Percentiles rank a stretch among this genome's conserved stretches.
These are phyloP conservation scores for Valencia hispanica DNA, from an alignment of 2,797 vertebrate species.

Conservation along the genomic window DNA sequence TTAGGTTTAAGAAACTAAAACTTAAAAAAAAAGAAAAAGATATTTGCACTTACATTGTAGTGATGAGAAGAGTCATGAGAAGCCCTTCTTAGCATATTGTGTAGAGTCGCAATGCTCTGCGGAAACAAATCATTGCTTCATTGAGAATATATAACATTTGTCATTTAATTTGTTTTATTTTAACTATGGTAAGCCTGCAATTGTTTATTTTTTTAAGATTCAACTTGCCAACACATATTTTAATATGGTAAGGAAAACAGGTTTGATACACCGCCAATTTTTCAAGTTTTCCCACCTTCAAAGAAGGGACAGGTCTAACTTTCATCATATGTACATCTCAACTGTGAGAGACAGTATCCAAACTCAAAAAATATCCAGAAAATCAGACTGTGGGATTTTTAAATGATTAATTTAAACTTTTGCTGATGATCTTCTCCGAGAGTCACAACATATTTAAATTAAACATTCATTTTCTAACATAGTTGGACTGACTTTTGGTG, in stretches of 20 bases:
- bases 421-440: neutral
- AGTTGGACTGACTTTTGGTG: neutral
- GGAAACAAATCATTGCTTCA: neutral
- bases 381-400: neutral
- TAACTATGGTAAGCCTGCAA: neutral
- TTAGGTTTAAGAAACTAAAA: too few relatives aligned
- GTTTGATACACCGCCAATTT: neutral
- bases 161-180: neutral
- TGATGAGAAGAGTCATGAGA: constrained; percentile 41
- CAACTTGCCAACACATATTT: neutral
- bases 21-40: too few relatives aligned
- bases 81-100: constrained; percentile 59
- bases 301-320: neutral
- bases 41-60: constrained; percentile 37
- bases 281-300: neutral
- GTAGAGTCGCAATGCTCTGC: constrained; percentile 49
- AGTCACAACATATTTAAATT: neutral
- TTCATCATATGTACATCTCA: too few relatives aligned
- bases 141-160: neutral
- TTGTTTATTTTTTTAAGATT: neutral
- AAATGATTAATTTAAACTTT: neutral
- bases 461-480: neutral
- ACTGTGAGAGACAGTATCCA: neutral
- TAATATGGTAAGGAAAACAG: neutral
- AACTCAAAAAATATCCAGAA: neutral